Conservation (phyloP, 2,113 vertebrate species). For the Origma solitaria region DNA sequence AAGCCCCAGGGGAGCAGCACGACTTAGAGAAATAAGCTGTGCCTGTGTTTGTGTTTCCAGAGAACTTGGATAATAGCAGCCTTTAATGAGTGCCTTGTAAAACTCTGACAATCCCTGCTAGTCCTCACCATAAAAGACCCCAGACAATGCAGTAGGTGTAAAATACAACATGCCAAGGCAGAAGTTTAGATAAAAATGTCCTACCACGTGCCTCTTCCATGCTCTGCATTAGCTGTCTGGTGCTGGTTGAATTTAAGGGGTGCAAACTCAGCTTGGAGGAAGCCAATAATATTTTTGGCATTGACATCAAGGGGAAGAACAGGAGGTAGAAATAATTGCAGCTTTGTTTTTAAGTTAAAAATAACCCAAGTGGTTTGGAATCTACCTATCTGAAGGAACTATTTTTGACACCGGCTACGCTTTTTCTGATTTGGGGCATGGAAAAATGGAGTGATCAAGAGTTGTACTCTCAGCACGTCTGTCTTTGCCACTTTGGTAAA, state of each 20-base stretch:
- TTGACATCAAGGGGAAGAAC: not conserved
- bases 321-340: not conserved
- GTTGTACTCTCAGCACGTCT: not conserved
- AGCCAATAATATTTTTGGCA: not conserved
- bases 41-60: not conserved
- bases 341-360: constrained; percentile 4
- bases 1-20: not conserved
- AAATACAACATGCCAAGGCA: not conserved
- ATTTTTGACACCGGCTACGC: not conserved
- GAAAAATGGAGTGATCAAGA: not conserved
- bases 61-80: not conserved
- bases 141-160: not conserved
- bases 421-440: not conserved
- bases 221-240: not conserved
- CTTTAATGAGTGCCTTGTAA: not conserved
- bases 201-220: not conserved
- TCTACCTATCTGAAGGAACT: not conserved
- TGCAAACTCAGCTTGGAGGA: not conserved
- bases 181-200: not conserved
- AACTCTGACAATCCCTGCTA: not conserved
- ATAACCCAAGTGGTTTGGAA: not conserved
- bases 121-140: not conserved
- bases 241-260: not conserved
- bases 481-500: not conserved
- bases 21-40: not conserved